A percentile compares a stretch with the other conserved stretches of the same genome.
Evolutionary conservation across 2,797 vertebrate genomes (phyloP).

Genomic region (Pelobates cultripes): DNA sequence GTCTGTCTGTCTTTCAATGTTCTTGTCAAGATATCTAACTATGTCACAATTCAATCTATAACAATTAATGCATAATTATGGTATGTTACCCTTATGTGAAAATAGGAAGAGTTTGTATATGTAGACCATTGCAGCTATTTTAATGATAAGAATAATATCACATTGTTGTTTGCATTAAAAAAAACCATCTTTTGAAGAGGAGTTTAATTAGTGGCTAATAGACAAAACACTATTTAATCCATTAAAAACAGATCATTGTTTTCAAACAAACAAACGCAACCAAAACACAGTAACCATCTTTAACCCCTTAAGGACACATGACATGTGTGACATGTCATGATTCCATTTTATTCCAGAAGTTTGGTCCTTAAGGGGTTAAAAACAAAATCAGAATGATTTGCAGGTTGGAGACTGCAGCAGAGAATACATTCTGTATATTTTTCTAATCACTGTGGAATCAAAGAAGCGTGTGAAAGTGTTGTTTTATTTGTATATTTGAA

Average conservation of each 20-base stretch:
- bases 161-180: background rate
- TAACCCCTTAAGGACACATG: no score
- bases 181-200: no score
- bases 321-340: no score
- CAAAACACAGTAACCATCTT: background rate
- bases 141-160: background rate
- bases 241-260: background rate
- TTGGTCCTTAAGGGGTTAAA: no score
- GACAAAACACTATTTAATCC: background rate
- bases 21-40: background rate
- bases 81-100: background rate
- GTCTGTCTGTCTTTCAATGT: no score
- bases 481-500: conserved; percentile 61
- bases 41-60: background rate
- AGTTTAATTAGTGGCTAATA: no score
- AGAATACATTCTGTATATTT: background rate
- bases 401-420: background rate
- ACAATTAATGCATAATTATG: background rate
- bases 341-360: no score
- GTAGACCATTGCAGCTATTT: no score
- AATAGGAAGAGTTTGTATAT: background rate
- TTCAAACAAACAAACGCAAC: background rate
- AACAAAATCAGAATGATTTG: background rate
- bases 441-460: conserved; percentile 53
- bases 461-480: conserved; percentile 50